Evolutionary conservation across 2,113 vertebrate species (phyloP).

Genomic region (Zosterops borbonicus): DNA sequence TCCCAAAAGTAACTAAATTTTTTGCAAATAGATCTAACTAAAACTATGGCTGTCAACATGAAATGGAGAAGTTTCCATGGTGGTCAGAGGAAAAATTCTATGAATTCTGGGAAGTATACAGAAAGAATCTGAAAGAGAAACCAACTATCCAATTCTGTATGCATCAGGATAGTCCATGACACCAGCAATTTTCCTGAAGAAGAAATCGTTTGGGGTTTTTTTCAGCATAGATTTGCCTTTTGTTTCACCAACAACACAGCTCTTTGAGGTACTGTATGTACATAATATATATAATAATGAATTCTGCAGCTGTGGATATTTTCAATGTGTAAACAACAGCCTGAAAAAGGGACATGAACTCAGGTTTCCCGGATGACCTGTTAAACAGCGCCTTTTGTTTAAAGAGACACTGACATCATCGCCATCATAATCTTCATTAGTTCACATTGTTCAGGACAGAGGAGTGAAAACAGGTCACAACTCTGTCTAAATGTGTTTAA

Average conservation of each 20-base stretch:
- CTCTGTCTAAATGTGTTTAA: not conserved
- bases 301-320: not conserved
- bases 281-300: not conserved
- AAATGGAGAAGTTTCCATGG: not conserved
- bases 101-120: not conserved
- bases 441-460: not conserved
- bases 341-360: not conserved
- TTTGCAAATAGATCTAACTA: not conserved
- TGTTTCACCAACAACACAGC: not conserved
- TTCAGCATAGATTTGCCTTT: not conserved
- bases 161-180: not conserved
- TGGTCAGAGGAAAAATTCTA: not conserved
- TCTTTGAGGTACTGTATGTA: not conserved
- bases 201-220: fast-evolving
- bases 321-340: not conserved
- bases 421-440: not conserved
- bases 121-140: not conserved
- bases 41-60: not conserved
- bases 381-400: not conserved
- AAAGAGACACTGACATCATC: not conserved
- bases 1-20: not conserved
- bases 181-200: not conserved
- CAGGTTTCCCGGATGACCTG: not conserved
- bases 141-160: not conserved
- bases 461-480: not conserved